Evolutionary conservation across 2,797 vertebrate genomes (phyloP), one percentile per base, ranked within the genome.

Genomic region (Gastrophryne carolinensis): DNA sequence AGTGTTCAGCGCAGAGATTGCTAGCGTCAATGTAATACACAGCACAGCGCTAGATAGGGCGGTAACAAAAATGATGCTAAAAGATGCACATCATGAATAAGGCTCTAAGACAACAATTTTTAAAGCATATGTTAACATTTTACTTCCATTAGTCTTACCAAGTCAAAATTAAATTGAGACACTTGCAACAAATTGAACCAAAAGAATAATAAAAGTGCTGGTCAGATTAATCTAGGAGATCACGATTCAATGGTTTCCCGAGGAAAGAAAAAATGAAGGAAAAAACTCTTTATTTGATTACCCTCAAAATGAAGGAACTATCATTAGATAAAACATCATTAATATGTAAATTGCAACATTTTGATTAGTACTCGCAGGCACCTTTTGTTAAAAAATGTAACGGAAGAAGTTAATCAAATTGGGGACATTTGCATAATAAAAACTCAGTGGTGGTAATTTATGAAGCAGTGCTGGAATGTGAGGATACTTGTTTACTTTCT

Each of bases 311-410:
- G 83, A 88, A 90, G 83, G 54, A 87, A 88, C 85, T 86, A 82
- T 81, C 76, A 85, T 89, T 89, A 90, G 82, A 82, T 69, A 89
- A 88, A 89, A 85, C 84, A 84, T 89, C 86, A 91, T 92, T 91
- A 92, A 91, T 90, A 92, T 92, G 91, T 85, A 92, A 91, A 92
- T 91, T 90, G 73, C 75, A 87, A 82, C 84, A 84, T 84, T 91
- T 90, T 92, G 90, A 92, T 91, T 92, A 92, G 85, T 87, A 89
- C 84, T 90, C 86, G 80, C 86, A 90, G 86, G 81, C 83, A 86
- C 72, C 79, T 89, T 91, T 91, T 90, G 86, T 89, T 88, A 86
- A 86, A 79, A 81, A 88, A 88, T 85, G 84, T 86, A 80, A 83
- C 0, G 62, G 82, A 90, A 90, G 81, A 83, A 90, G 84, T 83